phyloP scores from a whole-genome alignment of 2,113 vertebrate species.

The Mormyrus iriodes region DNA sequence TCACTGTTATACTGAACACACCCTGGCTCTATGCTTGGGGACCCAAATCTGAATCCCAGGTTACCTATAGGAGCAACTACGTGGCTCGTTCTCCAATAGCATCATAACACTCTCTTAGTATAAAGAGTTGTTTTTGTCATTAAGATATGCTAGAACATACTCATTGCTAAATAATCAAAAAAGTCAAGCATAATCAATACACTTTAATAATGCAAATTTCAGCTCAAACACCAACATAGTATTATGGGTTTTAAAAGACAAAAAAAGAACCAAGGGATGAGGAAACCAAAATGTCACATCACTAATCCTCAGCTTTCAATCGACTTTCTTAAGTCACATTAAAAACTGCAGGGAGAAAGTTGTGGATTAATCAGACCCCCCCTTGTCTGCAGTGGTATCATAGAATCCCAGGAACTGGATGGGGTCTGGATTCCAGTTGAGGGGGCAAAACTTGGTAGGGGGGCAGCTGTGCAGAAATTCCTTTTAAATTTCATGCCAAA shows the following conservation, averaged over 20 bases:
- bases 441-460: neutral
- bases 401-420: neutral
- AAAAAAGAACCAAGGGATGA: neutral
- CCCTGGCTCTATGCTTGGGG: neutral
- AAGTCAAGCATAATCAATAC: neutral
- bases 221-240: neutral
- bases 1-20: neutral
- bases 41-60: neutral
- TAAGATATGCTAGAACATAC: neutral
- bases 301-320: slow-evolving; percentile 8
- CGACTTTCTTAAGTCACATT: neutral
- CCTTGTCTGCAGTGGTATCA: neutral
- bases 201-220: neutral
- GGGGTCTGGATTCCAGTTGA: neutral
- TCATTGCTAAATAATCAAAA: neutral
- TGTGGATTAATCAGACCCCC: slow-evolving; percentile 4
- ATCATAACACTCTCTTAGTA: neutral
- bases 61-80: neutral
- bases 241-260: neutral
- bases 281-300: neutral
- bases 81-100: neutral
- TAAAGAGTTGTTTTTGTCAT: neutral
- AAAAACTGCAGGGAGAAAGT: slow-evolving; percentile 4
- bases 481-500: neutral
- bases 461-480: neutral